Evolutionary conservation across 1,140 invertebrate species (phyloP), one percentile per base, ranked within the genome.

Genomic region (Listronotus oregonensis): DNA sequence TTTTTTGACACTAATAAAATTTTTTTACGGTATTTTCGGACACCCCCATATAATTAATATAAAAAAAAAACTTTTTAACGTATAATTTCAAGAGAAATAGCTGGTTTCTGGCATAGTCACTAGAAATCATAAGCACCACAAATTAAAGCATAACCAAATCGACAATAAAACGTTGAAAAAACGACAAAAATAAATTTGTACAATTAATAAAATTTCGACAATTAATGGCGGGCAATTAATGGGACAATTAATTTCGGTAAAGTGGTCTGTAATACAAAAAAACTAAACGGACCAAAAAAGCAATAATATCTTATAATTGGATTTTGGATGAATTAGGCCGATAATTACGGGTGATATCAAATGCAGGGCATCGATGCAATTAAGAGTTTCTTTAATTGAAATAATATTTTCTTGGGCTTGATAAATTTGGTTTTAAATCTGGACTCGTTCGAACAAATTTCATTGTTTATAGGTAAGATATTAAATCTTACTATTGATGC

Each of bases 231-330:
- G 18, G 34, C 34, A 37, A 37, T 37, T 37, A 37, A 37, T 37
- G 34, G 8, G 15, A 17, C 47, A 50, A 50, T 50, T 50, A 50
- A 50, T n/a, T 21, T 15, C 3, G 18, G 47, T 15, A 21, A 12
- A 21, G 21, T 15, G 47, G 17, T 18, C 15, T 12, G 47, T 18
- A 18, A 21, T 15, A 64, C 39, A n/a, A n/a, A 68, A 65, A 68
- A 64, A 68, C 57, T 68, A 58, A 68, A 64, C 62, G 66, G 49
- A 54, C 44, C 50, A 59, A 68, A 64, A 65, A 52, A 46, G 46
- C 66, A 68, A 64, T 68, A 63, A 68, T 54, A 54, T 58, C 54
- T 31, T 17, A 57, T 68, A 68, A 68, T 68, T 68, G 67, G 52
- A 55, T 55, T 27, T 21, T n/a, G 50, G 52, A 55, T 42, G 39